Evolutionary conservation across 1,140 invertebrate genomes (phyloP).

Genomic region (Panagrolaimus sp.): DNA sequence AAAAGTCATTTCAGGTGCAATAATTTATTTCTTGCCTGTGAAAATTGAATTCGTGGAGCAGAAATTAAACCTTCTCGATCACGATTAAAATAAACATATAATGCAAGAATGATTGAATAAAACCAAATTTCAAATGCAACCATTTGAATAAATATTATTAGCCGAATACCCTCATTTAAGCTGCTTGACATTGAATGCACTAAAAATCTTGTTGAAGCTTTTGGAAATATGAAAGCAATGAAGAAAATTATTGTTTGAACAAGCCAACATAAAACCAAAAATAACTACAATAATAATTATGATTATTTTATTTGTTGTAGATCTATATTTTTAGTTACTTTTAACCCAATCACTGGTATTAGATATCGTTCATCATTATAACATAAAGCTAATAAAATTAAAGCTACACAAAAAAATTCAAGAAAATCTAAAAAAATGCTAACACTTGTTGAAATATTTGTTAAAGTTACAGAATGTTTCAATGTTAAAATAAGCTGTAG

Average conservation of each 20-base stretch:
- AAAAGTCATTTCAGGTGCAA: too few relatives aligned
- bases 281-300: conserved; percentile 11
- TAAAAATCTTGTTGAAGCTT: not conserved
- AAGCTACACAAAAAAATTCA: not conserved
- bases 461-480: not conserved
- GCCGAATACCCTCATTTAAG: not conserved
- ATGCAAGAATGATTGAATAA: not conserved
- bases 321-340: not conserved
- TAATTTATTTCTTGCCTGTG: not conserved
- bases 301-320: not conserved
- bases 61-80: not conserved
- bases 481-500: conserved; percentile 9
- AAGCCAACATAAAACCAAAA: not conserved
- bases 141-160: conserved; percentile 3
- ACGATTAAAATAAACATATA: conserved; percentile 9
- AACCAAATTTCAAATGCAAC: not conserved
- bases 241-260: not conserved
- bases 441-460: not conserved
- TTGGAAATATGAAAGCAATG: not conserved
- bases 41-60: conserved; percentile 1
- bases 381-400: not conserved
- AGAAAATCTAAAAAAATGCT: not conserved
- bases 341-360: not conserved
- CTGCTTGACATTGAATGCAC: not conserved
- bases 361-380: not conserved